phyloP scores from a whole-genome alignment of 2,797 vertebrate species.

The Centroberyx gerrardi region DNA sequence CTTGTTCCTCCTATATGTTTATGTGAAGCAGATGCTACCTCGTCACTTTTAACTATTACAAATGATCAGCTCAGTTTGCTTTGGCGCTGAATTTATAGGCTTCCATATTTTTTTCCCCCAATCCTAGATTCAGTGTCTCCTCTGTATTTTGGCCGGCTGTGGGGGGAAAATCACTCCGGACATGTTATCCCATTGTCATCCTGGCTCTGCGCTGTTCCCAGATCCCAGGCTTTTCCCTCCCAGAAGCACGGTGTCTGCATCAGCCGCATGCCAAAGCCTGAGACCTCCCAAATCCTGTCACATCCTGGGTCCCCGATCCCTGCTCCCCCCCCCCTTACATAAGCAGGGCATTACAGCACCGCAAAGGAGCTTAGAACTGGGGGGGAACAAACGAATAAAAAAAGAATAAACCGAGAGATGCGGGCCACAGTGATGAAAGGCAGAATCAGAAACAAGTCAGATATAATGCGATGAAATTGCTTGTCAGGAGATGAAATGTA shows the following conservation, averaged over 20 bases:
- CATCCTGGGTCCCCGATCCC: conserved; percentile 34
- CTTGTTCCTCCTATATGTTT: too few relatives aligned
- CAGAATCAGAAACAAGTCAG: conserved; percentile 26
- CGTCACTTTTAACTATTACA: not conserved
- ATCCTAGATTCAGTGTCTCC: not conserved
- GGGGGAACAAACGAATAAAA: conserved; percentile 30
- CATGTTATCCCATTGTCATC: conserved; percentile 31
- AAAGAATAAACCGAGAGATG: conserved; percentile 17
- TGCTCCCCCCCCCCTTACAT: conserved; percentile 16
- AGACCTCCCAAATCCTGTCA: conserved; percentile 65
- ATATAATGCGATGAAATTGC: conserved; percentile 44
- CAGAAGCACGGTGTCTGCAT: not conserved
- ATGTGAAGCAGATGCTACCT: too few relatives aligned
- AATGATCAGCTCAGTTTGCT: not conserved
- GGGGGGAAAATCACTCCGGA: not conserved
- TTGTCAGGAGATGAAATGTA: conserved; percentile 40
- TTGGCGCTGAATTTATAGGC: not conserved
- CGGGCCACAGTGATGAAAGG: conserved; percentile 17
- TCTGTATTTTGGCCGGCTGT: not conserved
- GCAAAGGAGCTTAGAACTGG: conserved; percentile 51
- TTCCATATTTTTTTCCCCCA: too few relatives aligned
- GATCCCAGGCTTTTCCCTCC: conserved; percentile 41
- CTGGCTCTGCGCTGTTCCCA: conserved; percentile 26
- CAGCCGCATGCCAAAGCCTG: conserved; percentile 19
- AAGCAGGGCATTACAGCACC: conserved; percentile 52